Conservation (phyloP, 2,797 vertebrate species). For the Channa striata region DNA sequence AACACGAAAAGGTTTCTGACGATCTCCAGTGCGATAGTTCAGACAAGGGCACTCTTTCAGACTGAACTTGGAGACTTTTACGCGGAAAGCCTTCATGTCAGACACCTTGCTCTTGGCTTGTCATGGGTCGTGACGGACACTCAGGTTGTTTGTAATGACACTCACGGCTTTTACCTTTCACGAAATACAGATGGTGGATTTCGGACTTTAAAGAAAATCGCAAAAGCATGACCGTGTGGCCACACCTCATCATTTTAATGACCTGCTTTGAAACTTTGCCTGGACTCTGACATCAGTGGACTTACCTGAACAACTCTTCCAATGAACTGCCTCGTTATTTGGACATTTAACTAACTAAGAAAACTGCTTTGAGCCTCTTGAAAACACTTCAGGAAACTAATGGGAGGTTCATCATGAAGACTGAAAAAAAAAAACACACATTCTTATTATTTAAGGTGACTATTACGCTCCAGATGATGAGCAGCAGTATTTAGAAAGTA, state of each 20-base stretch:
- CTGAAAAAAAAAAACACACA: constrained; percentile 43
- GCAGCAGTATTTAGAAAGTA: constrained; percentile 40
- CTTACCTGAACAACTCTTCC: constrained; percentile 22
- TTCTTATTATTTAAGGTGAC: constrained; percentile 22
- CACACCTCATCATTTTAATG: constrained; percentile 15
- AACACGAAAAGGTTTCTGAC: constrained; percentile 60
- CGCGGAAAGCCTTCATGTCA: constrained; percentile 44
- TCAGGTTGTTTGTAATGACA: constrained; percentile 63
- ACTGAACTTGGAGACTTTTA: constrained; percentile 40
- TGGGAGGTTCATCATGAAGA: constrained; percentile 41
- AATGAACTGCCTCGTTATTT: constrained; percentile 33
- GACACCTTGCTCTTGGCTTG: constrained; percentile 46
- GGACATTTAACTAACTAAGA: constrained; percentile 36
- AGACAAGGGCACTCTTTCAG: constrained; percentile 62
- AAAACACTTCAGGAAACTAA: constrained; percentile 17
- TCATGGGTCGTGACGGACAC: constrained; percentile 42
- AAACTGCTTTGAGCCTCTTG: constrained; percentile 19
- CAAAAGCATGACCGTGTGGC: constrained; percentile 8
- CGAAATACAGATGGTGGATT: constrained; percentile 23
- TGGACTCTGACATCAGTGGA: constrained; percentile 11
- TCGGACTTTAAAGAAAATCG: constrained; percentile 23
- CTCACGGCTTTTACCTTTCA: constrained; percentile 29
- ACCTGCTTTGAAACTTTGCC: constrained; percentile 24
- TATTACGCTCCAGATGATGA: constrained; percentile 21
- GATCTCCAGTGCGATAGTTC: constrained; percentile 57